These are phyloP conservation scores for Triops cancriformis DNA, from an alignment of 1,140 invertebrate genomes.

Conservation along the genomic window DNA sequence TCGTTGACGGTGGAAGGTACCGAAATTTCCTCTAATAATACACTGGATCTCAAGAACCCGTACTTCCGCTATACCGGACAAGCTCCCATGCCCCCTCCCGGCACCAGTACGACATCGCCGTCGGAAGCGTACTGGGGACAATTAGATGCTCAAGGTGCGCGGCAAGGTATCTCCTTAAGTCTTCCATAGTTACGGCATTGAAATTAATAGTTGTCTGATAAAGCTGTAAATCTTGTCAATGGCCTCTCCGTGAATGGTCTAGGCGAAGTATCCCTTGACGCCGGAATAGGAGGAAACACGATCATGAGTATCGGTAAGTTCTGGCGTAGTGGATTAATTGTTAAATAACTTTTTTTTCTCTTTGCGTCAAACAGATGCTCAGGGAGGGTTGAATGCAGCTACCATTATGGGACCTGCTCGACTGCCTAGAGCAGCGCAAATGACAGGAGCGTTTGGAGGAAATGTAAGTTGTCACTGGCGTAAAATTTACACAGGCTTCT, in stretches of 20 bases:
- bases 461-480: background rate
- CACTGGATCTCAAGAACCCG: conserved; percentile 95
- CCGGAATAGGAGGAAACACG: background rate
- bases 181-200: background rate
- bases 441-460: background rate
- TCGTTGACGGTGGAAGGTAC: conserved; percentile 84
- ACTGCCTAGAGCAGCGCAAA: background rate
- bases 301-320: conserved; percentile 7
- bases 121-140: conserved; percentile 85
- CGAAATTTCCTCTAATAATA: conserved; percentile 71
- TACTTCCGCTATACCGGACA: conserved; percentile 90
- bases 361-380: background rate
- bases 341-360: background rate
- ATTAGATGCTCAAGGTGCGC: conserved; percentile 62
- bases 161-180: conserved; percentile 42
- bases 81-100: conserved; percentile 77
- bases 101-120: conserved; percentile 76
- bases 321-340: background rate
- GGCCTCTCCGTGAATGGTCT: conserved; percentile 67
- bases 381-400: background rate
- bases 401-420: background rate
- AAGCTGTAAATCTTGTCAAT: conserved; percentile 68
- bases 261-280: conserved; percentile 59
- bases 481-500: background rate
- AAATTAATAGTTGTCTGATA: background rate